Percentiles rank a stretch among this genome's conserved stretches.
Evolutionary conservation across 1,140 invertebrate species (phyloP).

Genomic region (Leucophenga varia): DNA sequence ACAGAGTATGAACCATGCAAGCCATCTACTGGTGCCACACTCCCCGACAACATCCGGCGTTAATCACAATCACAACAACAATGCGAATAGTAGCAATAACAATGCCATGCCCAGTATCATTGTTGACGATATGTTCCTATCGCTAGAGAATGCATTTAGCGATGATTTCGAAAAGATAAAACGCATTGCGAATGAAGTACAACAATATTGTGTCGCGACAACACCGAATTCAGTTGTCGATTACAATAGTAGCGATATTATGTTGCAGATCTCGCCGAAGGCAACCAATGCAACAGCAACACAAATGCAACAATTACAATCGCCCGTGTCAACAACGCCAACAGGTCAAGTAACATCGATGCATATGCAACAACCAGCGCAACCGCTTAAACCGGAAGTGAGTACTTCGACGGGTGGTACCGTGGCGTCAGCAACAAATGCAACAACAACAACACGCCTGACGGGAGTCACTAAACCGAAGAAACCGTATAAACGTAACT

Average conservation of each 20-base stretch:
- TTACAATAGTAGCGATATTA: slow-evolving; percentile 29
- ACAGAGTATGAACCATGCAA: slow-evolving; percentile 24
- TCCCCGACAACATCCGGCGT: slow-evolving; percentile 27
- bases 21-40: slow-evolving; percentile 20
- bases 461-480: slow-evolving; percentile 43
- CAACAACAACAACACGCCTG: slow-evolving; percentile 26
- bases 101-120: slow-evolving; percentile 47
- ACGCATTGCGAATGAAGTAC: slow-evolving; percentile 72
- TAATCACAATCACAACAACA: slow-evolving; percentile 25
- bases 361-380: slow-evolving; percentile 26
- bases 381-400: slow-evolving; percentile 45
- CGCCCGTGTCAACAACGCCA: slow-evolving; percentile 59
- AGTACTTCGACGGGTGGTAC: slow-evolving; percentile 29
- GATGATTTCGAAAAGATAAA: slow-evolving; percentile 75
- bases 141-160: slow-evolving; percentile 67
- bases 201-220: slow-evolving; percentile 65
- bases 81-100: slow-evolving; percentile 41
- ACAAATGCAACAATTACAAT: slow-evolving; percentile 18
- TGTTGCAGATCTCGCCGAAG: slow-evolving; percentile 47
- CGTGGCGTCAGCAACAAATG: slow-evolving; percentile 5
- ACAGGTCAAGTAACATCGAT: slow-evolving; percentile 53
- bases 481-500: slow-evolving; percentile 60
- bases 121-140: slow-evolving; percentile 72
- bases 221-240: slow-evolving; percentile 35
- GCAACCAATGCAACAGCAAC: slow-evolving; percentile 2